These are phyloP conservation scores for Campylomormyrus numenius DNA, from an alignment of 2,113 vertebrate species.

Conservation along the genomic window DNA sequence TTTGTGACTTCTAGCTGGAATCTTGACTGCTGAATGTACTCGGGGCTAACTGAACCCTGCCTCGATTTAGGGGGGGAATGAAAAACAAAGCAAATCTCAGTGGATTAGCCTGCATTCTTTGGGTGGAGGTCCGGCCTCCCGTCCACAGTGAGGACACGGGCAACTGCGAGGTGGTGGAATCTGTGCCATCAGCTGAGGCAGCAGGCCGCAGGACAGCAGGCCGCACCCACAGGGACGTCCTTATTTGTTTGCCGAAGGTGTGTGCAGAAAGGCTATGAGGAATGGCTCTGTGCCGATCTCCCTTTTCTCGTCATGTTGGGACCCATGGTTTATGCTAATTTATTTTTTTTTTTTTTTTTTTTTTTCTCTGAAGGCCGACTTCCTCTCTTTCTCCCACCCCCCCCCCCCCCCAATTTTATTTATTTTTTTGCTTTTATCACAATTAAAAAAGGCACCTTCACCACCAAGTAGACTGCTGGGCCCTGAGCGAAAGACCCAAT, in stretches of 20 bases:
- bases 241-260: neutral
- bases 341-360: neutral
- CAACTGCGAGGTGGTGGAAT: neutral
- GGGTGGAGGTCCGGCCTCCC: neutral
- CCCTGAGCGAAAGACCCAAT: neutral
- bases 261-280: neutral
- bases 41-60: neutral
- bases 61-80: neutral
- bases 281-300: neutral
- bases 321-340: neutral
- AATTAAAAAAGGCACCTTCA: neutral
- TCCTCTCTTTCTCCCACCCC: neutral
- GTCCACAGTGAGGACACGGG: neutral
- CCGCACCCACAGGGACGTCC: neutral
- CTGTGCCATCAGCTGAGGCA: neutral
- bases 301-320: neutral
- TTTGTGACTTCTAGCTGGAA: neutral
- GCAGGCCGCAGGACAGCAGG: neutral
- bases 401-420: neutral
- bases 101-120: neutral
- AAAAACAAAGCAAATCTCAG: neutral
- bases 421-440: neutral
- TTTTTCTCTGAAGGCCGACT: neutral
- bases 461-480: neutral
- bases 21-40: neutral